These are phyloP conservation scores for Mythimna pallens DNA, from an alignment of 2,888 invertebrate species.

Conservation along the genomic window DNA sequence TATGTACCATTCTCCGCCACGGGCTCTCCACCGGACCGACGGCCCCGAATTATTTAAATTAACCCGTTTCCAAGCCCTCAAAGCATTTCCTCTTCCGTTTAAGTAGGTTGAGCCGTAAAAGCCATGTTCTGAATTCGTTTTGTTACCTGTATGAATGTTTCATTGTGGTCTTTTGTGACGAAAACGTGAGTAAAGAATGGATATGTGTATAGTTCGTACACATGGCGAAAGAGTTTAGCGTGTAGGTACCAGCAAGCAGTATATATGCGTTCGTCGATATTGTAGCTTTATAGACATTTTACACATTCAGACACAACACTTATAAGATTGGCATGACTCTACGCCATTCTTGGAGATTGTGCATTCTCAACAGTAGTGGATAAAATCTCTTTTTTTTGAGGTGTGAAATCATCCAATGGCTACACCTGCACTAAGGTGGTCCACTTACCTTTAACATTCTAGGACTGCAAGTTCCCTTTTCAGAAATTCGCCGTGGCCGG, in stretches of 20 bases:
- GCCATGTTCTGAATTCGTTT: conserved; percentile 41
- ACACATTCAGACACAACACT: not conserved
- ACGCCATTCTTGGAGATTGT: too few species aligned
- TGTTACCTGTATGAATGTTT: conserved; percentile 40
- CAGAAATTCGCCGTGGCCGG: too few species aligned
- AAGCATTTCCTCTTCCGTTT: conserved; percentile 60
- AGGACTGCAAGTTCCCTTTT: too few species aligned
- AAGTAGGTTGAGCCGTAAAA: conserved; percentile 56
- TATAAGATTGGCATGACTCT: too few species aligned
- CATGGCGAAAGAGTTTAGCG: not conserved
- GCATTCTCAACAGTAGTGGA: not conserved
- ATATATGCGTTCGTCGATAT: not conserved
- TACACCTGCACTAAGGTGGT: too few species aligned
- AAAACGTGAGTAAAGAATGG: not conserved
- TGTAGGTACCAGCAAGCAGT: not conserved
- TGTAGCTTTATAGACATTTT: not conserved
- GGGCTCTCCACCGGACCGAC: conserved; percentile 27
- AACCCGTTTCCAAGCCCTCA: conserved; percentile 57
- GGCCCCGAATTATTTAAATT: conserved; percentile 63
- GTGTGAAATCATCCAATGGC: too few species aligned
- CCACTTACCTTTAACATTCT: too few species aligned
- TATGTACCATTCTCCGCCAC: conserved; percentile 36
- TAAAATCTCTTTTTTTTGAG: not conserved
- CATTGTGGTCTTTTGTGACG: conserved; percentile 40
- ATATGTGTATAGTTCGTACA: not conserved